These are phyloP conservation scores for Melanotaenia nigrans DNA, from an alignment of 2,797 vertebrate species.

Conservation along the genomic window DNA sequence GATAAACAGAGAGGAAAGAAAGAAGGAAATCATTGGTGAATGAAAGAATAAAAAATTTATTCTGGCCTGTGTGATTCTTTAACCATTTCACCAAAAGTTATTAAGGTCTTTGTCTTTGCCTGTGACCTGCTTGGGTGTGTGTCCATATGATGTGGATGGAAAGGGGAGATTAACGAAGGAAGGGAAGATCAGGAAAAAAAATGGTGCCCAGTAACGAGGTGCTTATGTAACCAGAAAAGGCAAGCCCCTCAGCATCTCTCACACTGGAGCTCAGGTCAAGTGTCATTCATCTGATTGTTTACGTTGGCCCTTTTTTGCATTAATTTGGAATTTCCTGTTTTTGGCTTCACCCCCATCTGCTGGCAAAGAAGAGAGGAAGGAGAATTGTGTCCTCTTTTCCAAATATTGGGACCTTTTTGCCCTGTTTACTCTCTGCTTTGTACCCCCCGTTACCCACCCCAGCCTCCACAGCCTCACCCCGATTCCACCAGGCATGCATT, in stretches of 20 bases:
- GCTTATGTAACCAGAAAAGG: slow-evolving; percentile 77
- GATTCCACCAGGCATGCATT: slow-evolving; percentile 68
- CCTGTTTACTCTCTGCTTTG: slow-evolving; percentile 37
- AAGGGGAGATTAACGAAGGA: slow-evolving; percentile 43
- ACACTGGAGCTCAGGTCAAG: slow-evolving; percentile 68
- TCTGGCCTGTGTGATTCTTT: slow-evolving; percentile 24
- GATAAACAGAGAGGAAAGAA: slow-evolving; percentile 15
- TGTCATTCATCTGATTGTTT: slow-evolving; percentile 80
- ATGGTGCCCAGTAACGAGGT: slow-evolving; percentile 61
- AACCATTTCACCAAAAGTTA: slow-evolving; percentile 38
- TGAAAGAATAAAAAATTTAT: not conserved
- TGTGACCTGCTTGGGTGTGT: slow-evolving; percentile 43
- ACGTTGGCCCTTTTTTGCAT: slow-evolving; percentile 77
- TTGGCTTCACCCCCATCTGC: slow-evolving; percentile 62
- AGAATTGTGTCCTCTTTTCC: slow-evolving; percentile 57
- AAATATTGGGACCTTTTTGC: slow-evolving; percentile 66
- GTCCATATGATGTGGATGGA: slow-evolving; percentile 35
- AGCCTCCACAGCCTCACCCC: slow-evolving; percentile 53
- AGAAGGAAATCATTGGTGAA: slow-evolving; percentile 43
- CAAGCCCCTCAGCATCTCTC: slow-evolving; percentile 53
- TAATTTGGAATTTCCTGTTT: slow-evolving; percentile 85
- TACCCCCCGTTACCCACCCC: slow-evolving; percentile 12
- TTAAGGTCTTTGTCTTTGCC: slow-evolving; percentile 38
- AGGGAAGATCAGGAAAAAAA: slow-evolving; percentile 26
- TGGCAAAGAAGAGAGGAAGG: slow-evolving; percentile 22